Conservation (phyloP, 2,797 vertebrate species). For the Florisuga fusca region DNA sequence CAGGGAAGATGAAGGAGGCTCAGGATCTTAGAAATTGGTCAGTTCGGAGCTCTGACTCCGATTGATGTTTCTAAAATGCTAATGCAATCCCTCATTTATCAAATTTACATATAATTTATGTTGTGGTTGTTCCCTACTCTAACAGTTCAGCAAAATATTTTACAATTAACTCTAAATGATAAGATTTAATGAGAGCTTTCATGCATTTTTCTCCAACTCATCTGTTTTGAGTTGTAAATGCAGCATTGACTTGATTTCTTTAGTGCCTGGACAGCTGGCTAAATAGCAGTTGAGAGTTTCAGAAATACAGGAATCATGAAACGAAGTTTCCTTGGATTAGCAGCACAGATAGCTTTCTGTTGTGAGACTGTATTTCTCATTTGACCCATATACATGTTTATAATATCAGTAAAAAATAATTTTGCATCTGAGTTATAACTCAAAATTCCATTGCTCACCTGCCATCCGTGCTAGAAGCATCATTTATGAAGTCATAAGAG, state of each 20-base stretch:
- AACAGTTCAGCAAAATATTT: conserved; percentile 54
- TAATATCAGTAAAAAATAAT: not conserved
- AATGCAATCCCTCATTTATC: conserved; percentile 66
- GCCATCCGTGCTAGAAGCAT: not conserved
- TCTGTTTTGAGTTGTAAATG: conserved; percentile 58
- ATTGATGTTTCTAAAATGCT: conserved; percentile 57
- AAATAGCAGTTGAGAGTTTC: conserved; percentile 55
- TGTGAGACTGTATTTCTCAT: conserved; percentile 40
- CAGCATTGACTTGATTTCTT: conserved; percentile 44
- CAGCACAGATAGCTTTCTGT: conserved; percentile 23
- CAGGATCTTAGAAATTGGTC: not conserved
- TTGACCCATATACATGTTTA: not conserved
- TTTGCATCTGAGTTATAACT: not conserved
- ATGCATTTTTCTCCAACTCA: conserved; percentile 54
- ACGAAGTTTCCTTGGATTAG: conserved; percentile 39
- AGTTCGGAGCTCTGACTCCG: conserved; percentile 42
- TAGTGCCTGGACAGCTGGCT: conserved; percentile 47
- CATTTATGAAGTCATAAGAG: not conserved
- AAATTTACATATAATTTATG: conserved; percentile 64
- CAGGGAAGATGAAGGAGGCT: conserved; percentile 48
- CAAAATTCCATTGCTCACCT: not conserved
- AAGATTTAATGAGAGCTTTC: conserved; percentile 41
- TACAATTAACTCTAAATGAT: conserved; percentile 50
- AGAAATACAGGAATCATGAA: conserved; percentile 5
- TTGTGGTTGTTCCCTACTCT: conserved; percentile 34